Evolutionary conservation across 2,888 invertebrate species (phyloP).

Genomic region (Rotaria sp.): DNA sequence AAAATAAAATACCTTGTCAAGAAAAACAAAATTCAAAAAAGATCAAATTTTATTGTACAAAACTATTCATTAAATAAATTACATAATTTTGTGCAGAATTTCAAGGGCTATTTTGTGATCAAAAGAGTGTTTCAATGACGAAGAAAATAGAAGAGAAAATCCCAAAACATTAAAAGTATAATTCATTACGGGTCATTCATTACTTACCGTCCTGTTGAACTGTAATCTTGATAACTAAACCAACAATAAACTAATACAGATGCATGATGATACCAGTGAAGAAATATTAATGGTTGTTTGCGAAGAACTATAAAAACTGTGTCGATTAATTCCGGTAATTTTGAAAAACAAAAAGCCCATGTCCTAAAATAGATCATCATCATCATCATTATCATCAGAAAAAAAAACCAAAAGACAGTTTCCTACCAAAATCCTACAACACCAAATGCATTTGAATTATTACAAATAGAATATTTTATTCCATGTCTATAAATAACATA

Average conservation of each 20-base stretch:
- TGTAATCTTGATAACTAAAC: slow-evolving; percentile 48
- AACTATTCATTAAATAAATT: too few relatives aligned
- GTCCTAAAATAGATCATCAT: neutral
- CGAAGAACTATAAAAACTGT: slow-evolving; percentile 57
- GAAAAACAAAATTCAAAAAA: too few relatives aligned
- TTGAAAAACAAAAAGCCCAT: slow-evolving; percentile 66
- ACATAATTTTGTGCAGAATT: too few relatives aligned
- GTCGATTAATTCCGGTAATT: slow-evolving; percentile 78
- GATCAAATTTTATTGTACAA: too few relatives aligned
- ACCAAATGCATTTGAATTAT: slow-evolving; percentile 55
- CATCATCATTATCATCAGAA: too few relatives aligned
- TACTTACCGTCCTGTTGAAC: neutral
- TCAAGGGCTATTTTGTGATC: too few relatives aligned
- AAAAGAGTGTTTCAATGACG: too few relatives aligned
- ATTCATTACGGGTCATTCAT: too few relatives aligned
- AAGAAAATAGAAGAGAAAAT: too few relatives aligned
- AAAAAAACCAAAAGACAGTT: neutral
- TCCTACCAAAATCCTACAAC: slow-evolving; percentile 28
- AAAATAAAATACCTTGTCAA: too few relatives aligned
- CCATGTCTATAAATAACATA: slow-evolving; percentile 67
- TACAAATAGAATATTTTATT: slow-evolving; percentile 87
- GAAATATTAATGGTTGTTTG: slow-evolving; percentile 58
- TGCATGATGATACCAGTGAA: slow-evolving; percentile 58
- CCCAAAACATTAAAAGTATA: too few relatives aligned
- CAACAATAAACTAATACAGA: slow-evolving; percentile 58